These are phyloP conservation scores for Coluber constrictor DNA, from an alignment of 2,797 vertebrate genomes.

Conservation along the genomic window DNA sequence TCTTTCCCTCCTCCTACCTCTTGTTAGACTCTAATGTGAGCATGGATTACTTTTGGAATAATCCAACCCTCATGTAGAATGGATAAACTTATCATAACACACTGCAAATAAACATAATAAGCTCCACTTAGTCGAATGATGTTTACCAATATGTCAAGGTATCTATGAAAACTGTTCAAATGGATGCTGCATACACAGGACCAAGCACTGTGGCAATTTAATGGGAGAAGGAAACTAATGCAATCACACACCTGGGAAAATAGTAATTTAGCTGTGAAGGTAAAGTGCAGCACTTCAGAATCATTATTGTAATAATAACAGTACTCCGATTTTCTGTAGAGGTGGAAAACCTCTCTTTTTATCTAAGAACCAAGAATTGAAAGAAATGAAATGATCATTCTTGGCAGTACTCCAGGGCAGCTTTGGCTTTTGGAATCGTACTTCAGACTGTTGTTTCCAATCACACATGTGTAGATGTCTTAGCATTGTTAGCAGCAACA, in stretches of 20 bases:
- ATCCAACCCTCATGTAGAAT: neutral
- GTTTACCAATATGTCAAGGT: conserved; percentile 37
- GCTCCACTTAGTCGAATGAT: conserved; percentile 32
- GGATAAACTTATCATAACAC: neutral
- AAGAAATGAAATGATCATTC: conserved; percentile 4
- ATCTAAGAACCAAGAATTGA: conserved; percentile 32
- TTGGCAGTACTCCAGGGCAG: neutral
- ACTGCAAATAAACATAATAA: conserved; percentile 29
- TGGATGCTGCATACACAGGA: conserved; percentile 25
- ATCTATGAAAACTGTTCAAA: conserved; percentile 35
- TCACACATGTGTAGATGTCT: neutral
- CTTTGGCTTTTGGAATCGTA: neutral
- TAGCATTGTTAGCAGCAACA: neutral
- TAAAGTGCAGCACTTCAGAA: conserved; percentile 29
- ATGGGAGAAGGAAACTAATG: conserved; percentile 4
- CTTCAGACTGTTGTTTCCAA: neutral
- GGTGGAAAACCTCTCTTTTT: conserved; percentile 47
- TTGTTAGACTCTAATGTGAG: neutral
- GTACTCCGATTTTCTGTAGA: conserved; percentile 38
- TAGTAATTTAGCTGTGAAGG: conserved; percentile 44
- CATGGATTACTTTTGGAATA: conserved; percentile 8
- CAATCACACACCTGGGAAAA: conserved; percentile 54
- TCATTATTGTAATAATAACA: conserved; percentile 46
- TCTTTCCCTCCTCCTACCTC: neutral
- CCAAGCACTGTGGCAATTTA: conserved; percentile 31